Base-by-base conservation (phyloP, 2,113 vertebrate genomes). In the Excalfactoria chinensis region DNA sequence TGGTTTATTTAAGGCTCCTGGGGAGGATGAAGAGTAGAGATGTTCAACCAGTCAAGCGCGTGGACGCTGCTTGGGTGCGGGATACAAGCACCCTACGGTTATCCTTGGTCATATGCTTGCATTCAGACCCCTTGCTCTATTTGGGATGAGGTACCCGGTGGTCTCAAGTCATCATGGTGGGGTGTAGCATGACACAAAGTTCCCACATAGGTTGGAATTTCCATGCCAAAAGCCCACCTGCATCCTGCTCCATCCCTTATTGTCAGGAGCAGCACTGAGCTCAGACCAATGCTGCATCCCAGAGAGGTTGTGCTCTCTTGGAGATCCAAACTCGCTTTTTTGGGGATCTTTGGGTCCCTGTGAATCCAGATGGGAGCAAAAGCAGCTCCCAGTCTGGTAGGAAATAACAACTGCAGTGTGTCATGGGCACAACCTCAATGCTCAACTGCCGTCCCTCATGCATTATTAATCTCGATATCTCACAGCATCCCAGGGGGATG, bases 221-320 rank as follows among this genome's bases (percentile, higher is more conserved):
- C 35, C 16, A 5, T 32, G 32, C 68, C 28, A 3, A 28, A 51
- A 70, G 13, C 44, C 63, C 17, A 6, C 56, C 44, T 40, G 23
- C 44, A 44, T 68, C 83, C 44, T 1, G 4, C 59, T 58, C 30
- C 87, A 30, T 69, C 25, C 37, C 3, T 72, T 71, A n/a, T 1
- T 63, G 63, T 63, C 32, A 67, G 72, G 63, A 84, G 19, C 34
- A 35, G 66, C 3, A 3, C 4, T 77, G 69, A 94, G 55, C 23
- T 79, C 71, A 15, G 28, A 6, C 9, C 74, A 15, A 28, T 37
- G 16, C 35, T 26, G 7, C 11, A 6, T 75, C 23, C 58, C 55
- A 26, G 1, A 0, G 0, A 26, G 53, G 18, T 5, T 63, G 82
- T 71, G 32, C 13, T 48, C 43, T 32, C 6, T 2, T 32, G 5